Evolutionary conservation across 2,113 vertebrate species (phyloP), one percentile per base, ranked within the genome.

Genomic region (Terrapene triunguis): DNA sequence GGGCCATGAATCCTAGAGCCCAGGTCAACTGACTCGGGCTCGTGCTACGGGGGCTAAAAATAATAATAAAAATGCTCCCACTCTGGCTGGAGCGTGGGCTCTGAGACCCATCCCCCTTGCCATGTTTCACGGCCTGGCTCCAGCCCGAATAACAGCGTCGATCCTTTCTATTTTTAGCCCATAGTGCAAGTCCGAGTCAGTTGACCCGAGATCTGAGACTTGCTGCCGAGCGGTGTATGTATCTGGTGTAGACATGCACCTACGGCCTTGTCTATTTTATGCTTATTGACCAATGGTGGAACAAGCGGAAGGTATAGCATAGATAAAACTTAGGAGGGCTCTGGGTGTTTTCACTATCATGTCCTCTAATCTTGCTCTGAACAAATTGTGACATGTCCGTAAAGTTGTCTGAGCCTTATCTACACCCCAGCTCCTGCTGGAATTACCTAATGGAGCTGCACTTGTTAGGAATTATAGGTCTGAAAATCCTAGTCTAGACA

Each of bases 291-390:
- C 35, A 16, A 17, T 65, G 62, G 62, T 35, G 62, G 27, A 29
- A 59, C 57, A 27, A 27, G 10, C 2, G 25, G 62, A 35, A 65
- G 7, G 32, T 19, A 13, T 35, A 65, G 32, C 27, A 29, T 32
- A 29, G 57, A 27, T 27, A 27, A 59, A 13, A 29, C 57, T 27
- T 59, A 13, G 27, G 27, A 59, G 57, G 57, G 25, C 62, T 65
- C 32, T 7, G 32, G 62, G 32, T 65, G 32, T n/a, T 9, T 65
- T 35, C 16, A n/a, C 27, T n/a, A 27, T 2, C 0, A 2, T 47
- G 25, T 79, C 87, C 81, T 76, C 76, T 82, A 44, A 62, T 14
- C 17, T 16, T 14, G 54, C 4, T 24, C 25, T 72, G 83, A 48
- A 55, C 27, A 48, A 80, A 48, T 59, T 90, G 87, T 47, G 82